Percentiles rank a stretch among this genome's conserved stretches.
phyloP scores from a whole-genome alignment of 2,888 invertebrate genomes.

The Trachelus iudaicus region DNA sequence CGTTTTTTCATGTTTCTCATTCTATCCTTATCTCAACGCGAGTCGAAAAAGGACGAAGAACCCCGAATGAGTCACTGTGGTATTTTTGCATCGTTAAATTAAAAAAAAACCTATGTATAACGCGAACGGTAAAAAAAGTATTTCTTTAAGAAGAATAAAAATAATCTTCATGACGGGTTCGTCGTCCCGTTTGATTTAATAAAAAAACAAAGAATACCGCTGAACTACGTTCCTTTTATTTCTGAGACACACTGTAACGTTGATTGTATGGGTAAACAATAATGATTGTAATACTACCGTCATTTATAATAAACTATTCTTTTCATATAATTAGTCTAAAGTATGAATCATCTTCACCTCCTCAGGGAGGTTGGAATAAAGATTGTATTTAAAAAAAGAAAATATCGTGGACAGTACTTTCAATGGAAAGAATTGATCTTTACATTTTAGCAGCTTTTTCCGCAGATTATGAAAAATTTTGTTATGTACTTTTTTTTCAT shows the following conservation, averaged over 20 bases:
- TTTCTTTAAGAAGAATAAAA: background rate
- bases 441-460: background rate
- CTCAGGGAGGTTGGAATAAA: background rate
- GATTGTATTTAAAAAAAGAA: slow-evolving; percentile 5
- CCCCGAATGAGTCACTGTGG: background rate
- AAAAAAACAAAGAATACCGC: background rate
- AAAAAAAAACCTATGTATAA: background rate
- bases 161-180: background rate
- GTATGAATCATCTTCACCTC: background rate
- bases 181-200: background rate
- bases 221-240: slow-evolving; percentile 6
- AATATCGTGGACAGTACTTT: slow-evolving; percentile 1
- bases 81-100: background rate
- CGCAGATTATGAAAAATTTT: background rate
- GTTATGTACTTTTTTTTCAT: background rate
- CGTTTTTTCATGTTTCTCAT: background rate
- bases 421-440: slow-evolving; percentile 7
- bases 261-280: slow-evolving; percentile 31
- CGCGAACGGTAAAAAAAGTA: background rate
- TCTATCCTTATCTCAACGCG: background rate
- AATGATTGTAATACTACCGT: slow-evolving; percentile 51
- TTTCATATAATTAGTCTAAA: slow-evolving; percentile 38
- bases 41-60: background rate
- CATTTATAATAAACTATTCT: slow-evolving; percentile 57
- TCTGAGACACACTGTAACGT: slow-evolving; percentile 30